phyloP scores from a whole-genome alignment of 1,140 invertebrate genomes.

The Trachelipus rathkii region DNA sequence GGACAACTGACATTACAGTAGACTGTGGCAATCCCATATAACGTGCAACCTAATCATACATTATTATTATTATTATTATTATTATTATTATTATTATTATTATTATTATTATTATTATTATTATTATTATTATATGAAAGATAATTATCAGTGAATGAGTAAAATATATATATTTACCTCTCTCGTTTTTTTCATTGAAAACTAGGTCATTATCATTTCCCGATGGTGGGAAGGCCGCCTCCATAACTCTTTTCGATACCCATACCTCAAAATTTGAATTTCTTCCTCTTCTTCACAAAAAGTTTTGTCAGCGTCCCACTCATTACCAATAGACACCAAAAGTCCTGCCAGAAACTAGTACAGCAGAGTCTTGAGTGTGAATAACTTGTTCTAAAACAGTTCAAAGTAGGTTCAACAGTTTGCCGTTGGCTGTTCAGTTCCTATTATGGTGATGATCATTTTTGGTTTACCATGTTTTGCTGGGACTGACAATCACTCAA shows the following conservation, averaged over 20 bases:
- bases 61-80: no score
- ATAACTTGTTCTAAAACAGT: background rate
- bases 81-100: no score
- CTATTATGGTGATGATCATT: background rate
- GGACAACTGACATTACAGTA: constrained; percentile 44
- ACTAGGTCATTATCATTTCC: constrained; percentile 45
- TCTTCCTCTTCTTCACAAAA: constrained; percentile 22
- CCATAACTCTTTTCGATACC: constrained; percentile 31
- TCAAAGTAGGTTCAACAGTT: constrained; percentile 17
- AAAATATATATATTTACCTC: constrained; percentile 40
- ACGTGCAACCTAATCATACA: constrained; percentile 37
- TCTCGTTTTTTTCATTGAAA: constrained; percentile 45
- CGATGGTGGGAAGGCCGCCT: constrained; percentile 38
- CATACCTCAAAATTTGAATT: constrained; percentile 23
- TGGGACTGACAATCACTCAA: no score
- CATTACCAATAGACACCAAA: constrained; percentile 27
- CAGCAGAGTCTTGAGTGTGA: constrained; percentile 7
- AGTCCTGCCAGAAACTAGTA: background rate
- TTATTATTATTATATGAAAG: no score
- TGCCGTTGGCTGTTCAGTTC: constrained; percentile 14
- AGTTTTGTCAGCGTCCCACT: constrained; percentile 35
- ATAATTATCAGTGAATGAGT: no score
- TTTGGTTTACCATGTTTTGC: no score
- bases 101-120: no score
- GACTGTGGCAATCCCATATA: constrained; percentile 44